Base-by-base conservation (phyloP, 2,888 invertebrate species). In the Rhyacophila evoluta region DNA sequence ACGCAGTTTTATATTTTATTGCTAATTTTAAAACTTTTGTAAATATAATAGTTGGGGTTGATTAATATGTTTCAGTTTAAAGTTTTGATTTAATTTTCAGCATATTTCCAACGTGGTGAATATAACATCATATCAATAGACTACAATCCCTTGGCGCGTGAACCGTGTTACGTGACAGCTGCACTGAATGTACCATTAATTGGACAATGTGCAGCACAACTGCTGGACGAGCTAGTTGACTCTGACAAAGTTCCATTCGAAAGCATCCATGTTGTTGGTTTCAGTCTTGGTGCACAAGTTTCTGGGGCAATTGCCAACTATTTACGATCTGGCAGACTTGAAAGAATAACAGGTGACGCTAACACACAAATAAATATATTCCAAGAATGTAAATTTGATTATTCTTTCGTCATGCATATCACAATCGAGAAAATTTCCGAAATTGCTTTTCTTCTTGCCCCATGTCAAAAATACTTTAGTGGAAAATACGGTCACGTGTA, bases 41-140 rank as follows among this genome's bases (percentile, higher is more conserved):
- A n/a, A n/a, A n/a, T n/a, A n/a, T n/a, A n/a, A n/a, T n/a, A n/a
- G n/a, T n/a, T n/a, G n/a, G n/a, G n/a, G n/a, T n/a, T n/a, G n/a
- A n/a, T n/a, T n/a, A n/a, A n/a, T n/a, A n/a, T n/a, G n/a, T n/a
- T n/a, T n/a, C n/a, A n/a, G n/a, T n/a, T n/a, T n/a, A n/a, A n/a
- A n/a, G n/a, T n/a, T n/a, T n/a, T n/a, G n/a, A n/a, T n/a, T n/a
- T n/a, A 15, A 39, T 77, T 83, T 87, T 12, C 86, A 89, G 93
- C 88, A 0, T 90, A 92, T 83, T 85, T 93, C 83, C 82, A 89
- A 79, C 86, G 88, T 77, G 90, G 89, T 70, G 86, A 92, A 82
- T 91, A 91, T 84, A 93, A 93, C 83, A 86, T 93, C 0, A 89
- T 94, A 72, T 89, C 91, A 0, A 86, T 93, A 0, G 93, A 94